phyloP scores from a whole-genome alignment of 2,113 vertebrate genomes.

The Cinclus mexicanus region DNA sequence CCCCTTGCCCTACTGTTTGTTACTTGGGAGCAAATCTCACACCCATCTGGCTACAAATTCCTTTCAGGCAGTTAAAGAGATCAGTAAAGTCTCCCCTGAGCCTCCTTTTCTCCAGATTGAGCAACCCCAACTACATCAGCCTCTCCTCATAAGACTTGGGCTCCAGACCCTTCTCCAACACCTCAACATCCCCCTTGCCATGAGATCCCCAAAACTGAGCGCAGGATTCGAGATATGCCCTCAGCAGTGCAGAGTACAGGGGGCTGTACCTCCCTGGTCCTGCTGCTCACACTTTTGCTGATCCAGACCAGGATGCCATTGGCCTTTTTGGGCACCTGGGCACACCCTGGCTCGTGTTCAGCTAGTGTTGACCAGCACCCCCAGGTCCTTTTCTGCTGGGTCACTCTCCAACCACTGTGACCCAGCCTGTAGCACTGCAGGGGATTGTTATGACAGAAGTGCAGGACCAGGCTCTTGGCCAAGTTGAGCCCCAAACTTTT shows the following conservation, averaged over 20 bases:
- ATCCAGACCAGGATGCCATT: too few species aligned
- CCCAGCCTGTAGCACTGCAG: not conserved
- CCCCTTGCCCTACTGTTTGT: not conserved
- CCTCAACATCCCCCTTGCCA: too few species aligned
- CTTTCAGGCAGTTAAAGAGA: not conserved
- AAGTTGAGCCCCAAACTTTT: fast-evolving
- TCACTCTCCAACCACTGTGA: not conserved
- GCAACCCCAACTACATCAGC: not conserved
- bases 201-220: not conserved
- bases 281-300: not conserved
- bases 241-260: not conserved
- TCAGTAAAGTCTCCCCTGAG: not conserved
- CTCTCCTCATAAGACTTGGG: not conserved
- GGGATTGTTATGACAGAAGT: not conserved
- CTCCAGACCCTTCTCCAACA: not conserved
- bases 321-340: not conserved
- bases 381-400: not conserved
- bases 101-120: not conserved
- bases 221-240: not conserved
- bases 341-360: too few species aligned
- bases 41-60: not conserved
- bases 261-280: not conserved
- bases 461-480: not conserved
- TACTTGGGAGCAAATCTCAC: not conserved
- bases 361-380: not conserved